Conservation (phyloP, 2,888 invertebrate genomes). For the Cerastoderma edule region DNA sequence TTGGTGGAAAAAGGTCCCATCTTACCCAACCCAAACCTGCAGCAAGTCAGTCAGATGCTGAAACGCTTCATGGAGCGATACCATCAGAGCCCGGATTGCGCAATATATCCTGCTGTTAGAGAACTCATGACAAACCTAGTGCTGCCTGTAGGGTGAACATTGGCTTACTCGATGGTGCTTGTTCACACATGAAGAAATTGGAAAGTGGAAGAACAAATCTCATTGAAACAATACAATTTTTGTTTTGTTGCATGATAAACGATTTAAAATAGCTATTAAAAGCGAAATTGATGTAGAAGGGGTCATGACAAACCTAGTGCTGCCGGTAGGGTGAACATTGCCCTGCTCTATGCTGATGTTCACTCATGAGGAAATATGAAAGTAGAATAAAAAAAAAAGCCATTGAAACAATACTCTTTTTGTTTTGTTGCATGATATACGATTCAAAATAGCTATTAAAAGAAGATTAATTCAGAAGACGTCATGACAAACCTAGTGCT, state of each 20-base stretch:
- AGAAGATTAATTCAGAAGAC: constrained; percentile 88
- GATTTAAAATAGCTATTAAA: too few relatives aligned
- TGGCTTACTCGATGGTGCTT: too few relatives aligned
- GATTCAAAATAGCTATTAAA: too few relatives aligned
- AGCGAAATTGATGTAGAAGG: constrained; percentile 89
- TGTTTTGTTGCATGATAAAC: too few relatives aligned
- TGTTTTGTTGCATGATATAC: too few relatives aligned
- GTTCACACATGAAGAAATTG: too few relatives aligned
- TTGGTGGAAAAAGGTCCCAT: constrained; percentile 55
- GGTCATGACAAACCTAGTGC: constrained; percentile 91
- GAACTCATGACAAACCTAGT: constrained; percentile 94
- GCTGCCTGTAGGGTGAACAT: constrained; percentile 87
- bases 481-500: constrained; percentile 92
- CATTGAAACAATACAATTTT: too few relatives aligned
- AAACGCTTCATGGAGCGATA: constrained; percentile 81
- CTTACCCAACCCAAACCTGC: constrained; percentile 57
- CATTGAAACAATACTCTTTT: too few relatives aligned
- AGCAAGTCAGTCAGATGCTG: constrained; percentile 85
- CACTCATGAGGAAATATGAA: too few relatives aligned
- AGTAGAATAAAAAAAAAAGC: too few relatives aligned
- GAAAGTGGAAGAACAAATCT: too few relatives aligned
- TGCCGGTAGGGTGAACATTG: constrained; percentile 87
- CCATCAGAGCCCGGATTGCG: constrained; percentile 88
- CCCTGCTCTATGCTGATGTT: too few relatives aligned
- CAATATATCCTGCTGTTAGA: constrained; percentile 94